Base-by-base conservation (phyloP, 2,888 invertebrate genomes). In the Spilosoma lubricipeda region DNA sequence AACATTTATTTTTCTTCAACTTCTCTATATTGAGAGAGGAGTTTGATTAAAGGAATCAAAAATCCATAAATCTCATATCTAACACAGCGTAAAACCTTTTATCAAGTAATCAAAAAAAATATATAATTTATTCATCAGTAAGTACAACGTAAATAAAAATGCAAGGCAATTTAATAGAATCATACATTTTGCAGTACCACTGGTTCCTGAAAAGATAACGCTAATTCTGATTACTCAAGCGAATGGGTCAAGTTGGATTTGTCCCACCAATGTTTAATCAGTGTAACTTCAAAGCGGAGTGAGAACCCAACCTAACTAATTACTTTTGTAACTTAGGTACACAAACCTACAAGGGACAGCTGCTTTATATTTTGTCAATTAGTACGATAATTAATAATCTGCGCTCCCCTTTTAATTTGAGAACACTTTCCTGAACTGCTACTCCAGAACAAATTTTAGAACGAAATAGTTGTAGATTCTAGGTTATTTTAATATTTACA, bases 261-360 rank as follows among this genome's bases (percentile, higher is more conserved):
- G 48, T 30, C 64, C 39, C 67, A 73, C 64, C 76, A 72, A 78
- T 84, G 80, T 84, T 82, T 77, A 82, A 84, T 84, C 74, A 80
- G 81, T 74, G 65, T 67, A 72, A 78, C 77, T 80, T 77, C 77
- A 82, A 84, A 82, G 80, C 56, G 71, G 74, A 71, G 48, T 68
- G 67, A 65, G 70, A 72, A 74, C 74, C 78, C 75, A 67, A 70
- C 77, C 73, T 70, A 72, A 73, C 81, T 84, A 84, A 84, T 84
- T 82, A 82, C 84, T 82, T 84, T 84, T 64, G 70, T 77, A 71
- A 84, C 77, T 84, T 75, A 77, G 72, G 81, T 71, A 80, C 73
- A 66, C 74, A 78, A 80, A 77, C 73, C 72, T 76, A 71, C 77
- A 78, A 82, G 77, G 85, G 81, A 74, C 70, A 39, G 30, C 70